phyloP scores from a whole-genome alignment of 2,797 vertebrate species.

The Dicrostonyx torquatus region DNA sequence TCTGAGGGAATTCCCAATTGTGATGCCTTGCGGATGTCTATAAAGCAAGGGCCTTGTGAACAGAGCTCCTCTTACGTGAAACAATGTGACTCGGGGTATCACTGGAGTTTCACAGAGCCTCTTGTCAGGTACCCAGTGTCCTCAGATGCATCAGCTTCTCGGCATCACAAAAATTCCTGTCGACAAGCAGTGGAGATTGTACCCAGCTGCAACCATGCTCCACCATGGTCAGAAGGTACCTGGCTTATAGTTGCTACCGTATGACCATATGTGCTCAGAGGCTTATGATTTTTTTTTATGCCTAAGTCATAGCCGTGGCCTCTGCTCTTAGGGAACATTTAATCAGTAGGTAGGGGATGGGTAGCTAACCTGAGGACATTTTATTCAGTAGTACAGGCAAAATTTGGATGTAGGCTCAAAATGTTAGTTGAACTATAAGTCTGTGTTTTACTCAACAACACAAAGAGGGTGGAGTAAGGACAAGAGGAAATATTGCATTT shows the following conservation, averaged over 20 bases:
- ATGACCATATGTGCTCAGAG: background rate
- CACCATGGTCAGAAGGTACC: background rate
- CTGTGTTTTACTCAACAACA: background rate
- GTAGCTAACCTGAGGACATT: background rate
- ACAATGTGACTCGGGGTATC: background rate
- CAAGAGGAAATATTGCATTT: background rate
- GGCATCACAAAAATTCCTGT: background rate
- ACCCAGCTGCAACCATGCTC: background rate
- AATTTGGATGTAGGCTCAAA: background rate
- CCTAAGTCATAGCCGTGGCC: background rate
- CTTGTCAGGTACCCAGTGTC: background rate
- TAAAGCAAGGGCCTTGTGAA: background rate
- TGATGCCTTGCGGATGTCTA: background rate
- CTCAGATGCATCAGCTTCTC: background rate
- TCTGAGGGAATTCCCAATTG: background rate
- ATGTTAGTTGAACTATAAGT: background rate
- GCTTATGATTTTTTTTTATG: background rate
- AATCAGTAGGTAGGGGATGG: background rate
- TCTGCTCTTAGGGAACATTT: background rate
- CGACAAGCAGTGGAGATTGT: background rate
- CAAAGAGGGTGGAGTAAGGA: background rate
- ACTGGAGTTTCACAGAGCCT: background rate
- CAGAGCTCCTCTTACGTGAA: background rate
- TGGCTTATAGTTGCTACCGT: background rate
- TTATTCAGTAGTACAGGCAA: background rate